A percentile compares a stretch with the other conserved stretches of the same genome.
Evolutionary conservation across 2,888 invertebrate species (phyloP).

Genomic region (Dermolepida albohirtum): DNA sequence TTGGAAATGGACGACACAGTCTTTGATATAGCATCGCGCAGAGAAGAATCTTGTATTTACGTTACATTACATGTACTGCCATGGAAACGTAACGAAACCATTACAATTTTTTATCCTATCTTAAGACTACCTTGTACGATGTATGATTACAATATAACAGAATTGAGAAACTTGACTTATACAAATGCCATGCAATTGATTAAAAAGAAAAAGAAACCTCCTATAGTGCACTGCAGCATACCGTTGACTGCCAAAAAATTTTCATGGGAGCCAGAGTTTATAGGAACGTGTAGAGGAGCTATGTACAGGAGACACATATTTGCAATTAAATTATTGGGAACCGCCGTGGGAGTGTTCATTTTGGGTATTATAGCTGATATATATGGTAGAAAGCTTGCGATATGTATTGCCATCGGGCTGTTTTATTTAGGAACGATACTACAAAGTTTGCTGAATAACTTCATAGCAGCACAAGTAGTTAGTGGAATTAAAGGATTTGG

Average conservation of each 20-base stretch:
- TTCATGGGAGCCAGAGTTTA: conserved; percentile 8
- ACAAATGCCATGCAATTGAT: background rate
- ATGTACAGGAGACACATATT: background rate
- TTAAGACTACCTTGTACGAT: conserved; percentile 7
- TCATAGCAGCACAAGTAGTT: background rate
- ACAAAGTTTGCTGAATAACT: background rate
- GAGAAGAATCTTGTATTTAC: conserved; percentile 15
- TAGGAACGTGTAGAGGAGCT: conserved; percentile 24
- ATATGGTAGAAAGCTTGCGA: conserved; percentile 13
- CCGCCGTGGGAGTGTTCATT: background rate
- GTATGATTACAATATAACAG: conserved; percentile 13
- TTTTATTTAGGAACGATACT: background rate
- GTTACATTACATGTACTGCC: background rate
- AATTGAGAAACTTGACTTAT: background rate
- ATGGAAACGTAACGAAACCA: background rate
- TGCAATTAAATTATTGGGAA: background rate
- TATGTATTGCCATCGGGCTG: conserved; percentile 6
- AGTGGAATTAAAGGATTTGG: conserved; percentile 9
- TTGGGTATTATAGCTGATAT: conserved; percentile 14
- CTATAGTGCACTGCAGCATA: conserved; percentile 3
- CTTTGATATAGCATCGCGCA: background rate
- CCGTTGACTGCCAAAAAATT: background rate
- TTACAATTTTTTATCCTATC: conserved; percentile 2
- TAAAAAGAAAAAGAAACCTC: background rate
- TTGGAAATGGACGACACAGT: conserved; percentile 7